Evolutionary conservation across 2,888 invertebrate species (phyloP).

Genomic region (Pherbina coryleti): DNA sequence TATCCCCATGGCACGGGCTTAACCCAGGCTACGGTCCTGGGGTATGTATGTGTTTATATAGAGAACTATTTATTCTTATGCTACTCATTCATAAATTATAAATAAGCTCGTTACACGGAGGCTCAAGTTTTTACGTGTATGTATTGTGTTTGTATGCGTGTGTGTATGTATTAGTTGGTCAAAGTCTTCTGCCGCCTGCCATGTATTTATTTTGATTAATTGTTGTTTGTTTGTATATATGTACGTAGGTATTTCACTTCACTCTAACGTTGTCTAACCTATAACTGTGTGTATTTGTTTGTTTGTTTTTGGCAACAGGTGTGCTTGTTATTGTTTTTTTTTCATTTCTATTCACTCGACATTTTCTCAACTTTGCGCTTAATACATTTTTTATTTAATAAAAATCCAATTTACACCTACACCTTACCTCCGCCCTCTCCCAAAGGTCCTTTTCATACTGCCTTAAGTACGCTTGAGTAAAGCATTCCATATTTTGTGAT

Average conservation of each 20-base stretch:
- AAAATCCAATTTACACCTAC: too few species aligned
- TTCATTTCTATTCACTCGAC: not conserved
- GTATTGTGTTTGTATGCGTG: slow-evolving; percentile 28
- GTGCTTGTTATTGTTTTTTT: not conserved
- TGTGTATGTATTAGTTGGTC: slow-evolving; percentile 18
- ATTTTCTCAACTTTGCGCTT: not conserved
- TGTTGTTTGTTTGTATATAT: too few species aligned
- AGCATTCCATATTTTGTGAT: not conserved
- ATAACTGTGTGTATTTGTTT: not conserved
- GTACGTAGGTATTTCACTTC: too few species aligned
- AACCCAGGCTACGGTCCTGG: too few species aligned
- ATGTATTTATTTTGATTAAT: too few species aligned
- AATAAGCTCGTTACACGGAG: slow-evolving; percentile 18
- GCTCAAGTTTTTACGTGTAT: slow-evolving; percentile 24
- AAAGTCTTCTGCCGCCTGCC: too few species aligned
- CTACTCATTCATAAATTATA: slow-evolving; percentile 7
- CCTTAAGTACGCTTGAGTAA: not conserved
- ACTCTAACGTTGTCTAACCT: too few species aligned
- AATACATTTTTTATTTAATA: not conserved
- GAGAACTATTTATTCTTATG: not conserved
- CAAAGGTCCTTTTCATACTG: not conserved
- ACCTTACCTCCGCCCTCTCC: not conserved
- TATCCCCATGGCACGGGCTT: too few species aligned
- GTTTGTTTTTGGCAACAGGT: slow-evolving; percentile 5
- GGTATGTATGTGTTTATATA: not conserved